Conservation (phyloP, 1,140 invertebrate species). For the Lepidotrigona ventralis region DNA sequence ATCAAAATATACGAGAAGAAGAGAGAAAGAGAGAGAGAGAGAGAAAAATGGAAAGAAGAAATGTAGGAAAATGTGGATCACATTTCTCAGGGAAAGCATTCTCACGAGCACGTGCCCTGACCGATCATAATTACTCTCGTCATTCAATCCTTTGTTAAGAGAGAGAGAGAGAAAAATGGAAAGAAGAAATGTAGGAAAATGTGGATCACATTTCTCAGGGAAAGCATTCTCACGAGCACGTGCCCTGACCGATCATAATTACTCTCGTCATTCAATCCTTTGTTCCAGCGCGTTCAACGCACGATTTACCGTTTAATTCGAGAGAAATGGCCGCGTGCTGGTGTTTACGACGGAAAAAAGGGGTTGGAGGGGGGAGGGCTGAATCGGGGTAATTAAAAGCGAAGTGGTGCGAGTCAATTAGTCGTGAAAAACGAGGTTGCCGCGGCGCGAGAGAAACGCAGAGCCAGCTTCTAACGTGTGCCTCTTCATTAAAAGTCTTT, state of each 20-base stretch:
- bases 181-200: no score
- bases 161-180: no score
- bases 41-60: no score
- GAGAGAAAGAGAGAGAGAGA: no score
- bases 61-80: no score
- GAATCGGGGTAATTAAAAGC: constrained; percentile 32
- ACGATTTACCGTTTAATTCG: constrained; percentile 10
- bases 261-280: not conserved
- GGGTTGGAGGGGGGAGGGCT: not conserved
- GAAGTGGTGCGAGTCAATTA: constrained; percentile 25
- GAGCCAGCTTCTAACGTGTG: not conserved
- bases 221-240: no score
- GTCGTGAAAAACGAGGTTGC: constrained; percentile 22
- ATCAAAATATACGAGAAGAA: no score
- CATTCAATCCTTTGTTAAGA: not conserved
- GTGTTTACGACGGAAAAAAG: constrained; percentile 20
- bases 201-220: no score
- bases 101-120: no score
- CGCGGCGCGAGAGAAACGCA: not conserved
- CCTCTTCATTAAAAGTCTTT: constrained; percentile 18
- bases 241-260: not conserved
- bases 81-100: no score
- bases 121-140: not conserved
- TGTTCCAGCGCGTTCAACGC: not conserved
- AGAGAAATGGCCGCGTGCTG: not conserved